phyloP scores from a whole-genome alignment of 2,113 vertebrate genomes.

The Pterophyllum scalare region DNA sequence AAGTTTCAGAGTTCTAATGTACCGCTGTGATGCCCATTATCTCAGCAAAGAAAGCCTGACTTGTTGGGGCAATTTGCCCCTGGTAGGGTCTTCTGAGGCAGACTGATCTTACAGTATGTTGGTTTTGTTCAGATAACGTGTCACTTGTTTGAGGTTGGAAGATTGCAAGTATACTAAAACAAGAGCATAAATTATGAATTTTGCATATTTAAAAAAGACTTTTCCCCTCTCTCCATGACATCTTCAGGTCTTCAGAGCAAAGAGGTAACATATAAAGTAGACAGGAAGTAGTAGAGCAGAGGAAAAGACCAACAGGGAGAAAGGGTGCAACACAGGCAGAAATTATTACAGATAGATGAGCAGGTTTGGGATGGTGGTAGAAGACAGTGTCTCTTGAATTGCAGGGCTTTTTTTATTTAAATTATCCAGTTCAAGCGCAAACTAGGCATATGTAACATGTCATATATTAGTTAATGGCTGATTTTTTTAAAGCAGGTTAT shows the following conservation, averaged over 20 bases:
- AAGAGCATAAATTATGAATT: background rate
- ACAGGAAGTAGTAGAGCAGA: conserved; percentile 26
- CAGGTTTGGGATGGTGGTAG: background rate
- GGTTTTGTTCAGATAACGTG: background rate
- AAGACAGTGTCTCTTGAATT: background rate
- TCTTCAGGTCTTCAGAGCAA: background rate
- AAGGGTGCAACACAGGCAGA: conserved; percentile 22
- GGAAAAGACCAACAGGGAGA: conserved; percentile 25
- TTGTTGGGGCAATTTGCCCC: background rate
- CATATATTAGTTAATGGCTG: background rate
- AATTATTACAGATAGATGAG: conserved; percentile 8
- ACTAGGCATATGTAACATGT: background rate
- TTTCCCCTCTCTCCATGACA: background rate
- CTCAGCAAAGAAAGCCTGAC: background rate
- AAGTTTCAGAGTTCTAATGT: no score
- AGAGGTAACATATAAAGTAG: conserved; percentile 12
- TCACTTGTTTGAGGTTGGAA: background rate
- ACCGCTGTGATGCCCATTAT: background rate
- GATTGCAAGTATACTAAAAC: background rate
- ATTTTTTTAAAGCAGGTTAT: background rate
- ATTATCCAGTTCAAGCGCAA: background rate
- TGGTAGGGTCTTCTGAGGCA: no score
- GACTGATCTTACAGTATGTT: no score
- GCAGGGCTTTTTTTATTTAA: background rate
- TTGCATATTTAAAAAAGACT: background rate